These are phyloP conservation scores for Lepidocyrtinus sp. DNA, from an alignment of 2,888 invertebrate genomes.

Conservation along the genomic window DNA sequence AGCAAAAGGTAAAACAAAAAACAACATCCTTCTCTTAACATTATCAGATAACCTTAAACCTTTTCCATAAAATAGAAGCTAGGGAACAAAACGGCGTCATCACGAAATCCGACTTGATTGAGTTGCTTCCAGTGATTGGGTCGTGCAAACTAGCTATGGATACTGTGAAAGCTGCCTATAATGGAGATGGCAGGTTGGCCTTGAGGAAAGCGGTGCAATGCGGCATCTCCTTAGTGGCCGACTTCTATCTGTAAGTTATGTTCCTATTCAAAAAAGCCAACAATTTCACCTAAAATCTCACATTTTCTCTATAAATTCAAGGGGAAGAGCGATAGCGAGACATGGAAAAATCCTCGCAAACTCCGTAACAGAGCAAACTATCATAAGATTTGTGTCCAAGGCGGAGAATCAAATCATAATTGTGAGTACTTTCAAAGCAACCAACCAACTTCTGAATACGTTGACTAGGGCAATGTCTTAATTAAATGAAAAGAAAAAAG, in stretches of 20 bases:
- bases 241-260: constrained; percentile 56
- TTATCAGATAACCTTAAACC: neutral
- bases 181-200: constrained; percentile 45
- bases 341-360: constrained; percentile 53
- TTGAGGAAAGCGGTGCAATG: constrained; percentile 58
- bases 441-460: constrained; percentile 55
- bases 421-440: constrained; percentile 52
- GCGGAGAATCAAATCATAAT: constrained; percentile 60
- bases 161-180: constrained; percentile 43
- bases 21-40: neutral
- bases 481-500: constrained; percentile 6
- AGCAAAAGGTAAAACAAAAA: constrained; percentile 23
- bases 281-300: neutral
- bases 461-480: constrained; percentile 34
- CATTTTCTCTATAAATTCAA: neutral
- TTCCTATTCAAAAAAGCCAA: neutral
- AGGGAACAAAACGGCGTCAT: constrained; percentile 30
- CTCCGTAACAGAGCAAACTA: constrained; percentile 51
- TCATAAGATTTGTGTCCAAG: constrained; percentile 51
- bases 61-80: no score
- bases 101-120: constrained; percentile 56
- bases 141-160: constrained; percentile 59
- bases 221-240: constrained; percentile 59
- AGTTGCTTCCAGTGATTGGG: constrained; percentile 61
- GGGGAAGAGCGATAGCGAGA: constrained; percentile 56